Base-by-base conservation (phyloP, 30 jellyfish, hydroid and myxozoan species). In the Haliclystus octoradiatus region DNA sequence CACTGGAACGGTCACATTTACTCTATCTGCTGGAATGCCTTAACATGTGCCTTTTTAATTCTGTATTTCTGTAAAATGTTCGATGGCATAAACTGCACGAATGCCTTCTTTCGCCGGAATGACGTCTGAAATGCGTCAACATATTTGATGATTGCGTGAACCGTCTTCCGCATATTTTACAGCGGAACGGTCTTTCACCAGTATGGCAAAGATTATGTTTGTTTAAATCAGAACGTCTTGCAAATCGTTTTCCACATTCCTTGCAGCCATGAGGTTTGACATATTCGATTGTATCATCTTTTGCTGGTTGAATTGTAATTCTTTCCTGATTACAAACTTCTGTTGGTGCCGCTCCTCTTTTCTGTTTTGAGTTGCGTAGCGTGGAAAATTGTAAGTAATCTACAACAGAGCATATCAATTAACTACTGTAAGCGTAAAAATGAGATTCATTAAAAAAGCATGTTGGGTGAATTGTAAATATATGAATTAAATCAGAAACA, bases 91-190 rank as follows among this genome's bases (percentile, higher is more conserved):
- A 62, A 22, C 50, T 34, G 46, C 92, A 77, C 65, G 60, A 73
- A 63, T 65, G 69, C 47, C 81, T 81, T 31, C 92, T 34, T 34
- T 65, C 69, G 0, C 92, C 92, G 82, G 69, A 65, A 64, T 77
- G 92, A 30, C 92, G 57, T 52, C 92, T 81, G 27, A 77, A 65
- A 72, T 77, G 92, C 70, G 92, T 77, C 77, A 77, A 69, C 92
- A 77, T 77, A 77, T 77, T 77, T 25, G 92, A 77, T 1, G 92
- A 77, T 77, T 77, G 92, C 82, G 81, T 77, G 77, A 77, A 77
- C 60, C 79, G 40, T 49, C 92, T 69, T 30, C 82, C 92, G 28
- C 92, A 77, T 49, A 65, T 62, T 74, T 77, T 74, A 82, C 92
- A 77, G 27, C 63, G 73, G 68, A 65, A 77, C 24, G 92, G 92